These are phyloP conservation scores for Tinea trinotella DNA, from an alignment of 2,888 invertebrate species.

Conservation along the genomic window DNA sequence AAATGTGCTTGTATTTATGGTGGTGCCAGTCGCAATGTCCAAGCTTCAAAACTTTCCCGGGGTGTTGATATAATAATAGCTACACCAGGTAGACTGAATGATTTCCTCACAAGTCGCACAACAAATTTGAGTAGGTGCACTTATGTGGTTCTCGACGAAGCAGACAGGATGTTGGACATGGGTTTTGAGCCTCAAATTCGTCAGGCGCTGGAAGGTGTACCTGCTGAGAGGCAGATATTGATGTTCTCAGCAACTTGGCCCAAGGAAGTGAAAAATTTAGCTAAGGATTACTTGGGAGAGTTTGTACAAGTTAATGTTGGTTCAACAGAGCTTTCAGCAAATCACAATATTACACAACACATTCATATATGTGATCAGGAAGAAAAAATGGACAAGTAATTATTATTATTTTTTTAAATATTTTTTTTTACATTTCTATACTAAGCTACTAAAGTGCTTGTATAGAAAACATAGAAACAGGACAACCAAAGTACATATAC, in stretches of 20 bases:
- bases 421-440: neutral
- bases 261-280: slow-evolving; percentile 90
- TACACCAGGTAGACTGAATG: slow-evolving; percentile 89
- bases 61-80: slow-evolving; percentile 91
- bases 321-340: slow-evolving; percentile 87
- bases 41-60: slow-evolving; percentile 74
- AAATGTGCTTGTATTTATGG: slow-evolving; percentile 89
- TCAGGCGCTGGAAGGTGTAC: slow-evolving; percentile 90
- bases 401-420: neutral
- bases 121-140: slow-evolving; percentile 81
- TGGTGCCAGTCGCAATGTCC: slow-evolving; percentile 81
- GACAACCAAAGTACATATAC: too few species aligned
- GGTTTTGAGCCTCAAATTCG: slow-evolving; percentile 97
- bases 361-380: slow-evolving; percentile 86
- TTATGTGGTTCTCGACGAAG: slow-evolving; percentile 90
- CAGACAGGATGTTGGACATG: slow-evolving; percentile 97
- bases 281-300: slow-evolving; percentile 91
- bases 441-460: too few species aligned
- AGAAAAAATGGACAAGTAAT: slow-evolving; percentile 76
- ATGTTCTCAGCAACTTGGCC: slow-evolving; percentile 99
- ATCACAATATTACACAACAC: slow-evolving; percentile 90
- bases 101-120: slow-evolving; percentile 81
- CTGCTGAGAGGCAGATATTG: slow-evolving; percentile 92
- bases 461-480: too few species aligned
- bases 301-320: slow-evolving; percentile 95